Conservation (phyloP, 2,797 vertebrate species). For the Sebastes iracundus region DNA sequence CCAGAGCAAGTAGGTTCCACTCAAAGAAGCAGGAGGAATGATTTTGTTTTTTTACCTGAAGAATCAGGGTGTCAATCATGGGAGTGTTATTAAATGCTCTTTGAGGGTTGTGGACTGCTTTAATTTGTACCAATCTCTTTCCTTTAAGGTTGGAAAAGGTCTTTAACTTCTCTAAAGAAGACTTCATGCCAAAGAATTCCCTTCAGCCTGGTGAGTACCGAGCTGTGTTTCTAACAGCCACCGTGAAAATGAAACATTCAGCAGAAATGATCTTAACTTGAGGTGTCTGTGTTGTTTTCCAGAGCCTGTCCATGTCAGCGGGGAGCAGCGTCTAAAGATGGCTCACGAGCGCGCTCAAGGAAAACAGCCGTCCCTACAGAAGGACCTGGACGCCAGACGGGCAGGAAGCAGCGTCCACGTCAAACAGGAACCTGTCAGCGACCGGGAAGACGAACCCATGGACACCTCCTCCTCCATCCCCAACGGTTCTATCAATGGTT, state of each 20-base stretch:
- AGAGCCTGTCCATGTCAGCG: constrained; percentile 84
- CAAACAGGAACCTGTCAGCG: constrained; percentile 88
- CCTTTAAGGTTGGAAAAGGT: constrained; percentile 93
- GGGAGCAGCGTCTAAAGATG: constrained; percentile 88
- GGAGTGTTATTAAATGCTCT: neutral
- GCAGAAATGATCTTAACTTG: neutral
- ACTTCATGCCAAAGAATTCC: constrained; percentile 88
- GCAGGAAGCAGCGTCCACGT: constrained; percentile 64
- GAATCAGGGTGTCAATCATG: neutral
- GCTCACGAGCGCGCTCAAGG: constrained; percentile 88
- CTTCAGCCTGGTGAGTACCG: constrained; percentile 84
- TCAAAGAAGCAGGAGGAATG: neutral
- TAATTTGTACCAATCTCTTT: neutral
- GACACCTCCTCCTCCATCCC: constrained; percentile 82
- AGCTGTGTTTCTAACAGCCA: neutral
- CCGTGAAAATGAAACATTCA: no score
- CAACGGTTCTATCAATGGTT: constrained; percentile 88
- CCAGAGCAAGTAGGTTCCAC: constrained; percentile 91
- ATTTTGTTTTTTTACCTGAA: neutral
- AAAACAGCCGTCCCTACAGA: constrained; percentile 84
- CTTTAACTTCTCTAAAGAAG: constrained; percentile 92
- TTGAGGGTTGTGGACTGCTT: neutral
- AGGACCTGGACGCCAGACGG: constrained; percentile 81
- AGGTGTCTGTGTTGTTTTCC: neutral
- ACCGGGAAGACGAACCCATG: constrained; percentile 87